Percentiles rank a stretch among this genome's conserved stretches.
Conservation (phyloP, 2,888 invertebrate species). For the Coleophora flavipennella region DNA sequence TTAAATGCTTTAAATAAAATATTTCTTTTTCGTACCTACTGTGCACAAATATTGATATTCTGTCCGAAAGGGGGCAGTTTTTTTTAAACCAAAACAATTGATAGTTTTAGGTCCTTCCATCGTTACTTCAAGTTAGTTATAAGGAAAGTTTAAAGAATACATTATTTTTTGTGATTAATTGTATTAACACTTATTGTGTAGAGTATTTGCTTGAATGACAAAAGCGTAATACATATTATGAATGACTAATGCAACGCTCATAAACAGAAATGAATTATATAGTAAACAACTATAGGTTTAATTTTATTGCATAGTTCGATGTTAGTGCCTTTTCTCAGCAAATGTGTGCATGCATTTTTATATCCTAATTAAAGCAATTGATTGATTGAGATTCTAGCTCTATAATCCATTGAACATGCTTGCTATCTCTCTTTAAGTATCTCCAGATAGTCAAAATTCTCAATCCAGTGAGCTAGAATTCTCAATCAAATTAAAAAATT, state of each 20-base stretch:
- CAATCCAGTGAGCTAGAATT: too few species aligned
- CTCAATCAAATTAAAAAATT: not conserved
- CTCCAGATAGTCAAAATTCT: too few species aligned
- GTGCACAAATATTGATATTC: conserved; percentile 40
- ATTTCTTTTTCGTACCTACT: conserved; percentile 13
- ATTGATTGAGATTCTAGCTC: not conserved
- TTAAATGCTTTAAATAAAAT: conserved; percentile 9
- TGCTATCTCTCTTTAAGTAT: too few species aligned
- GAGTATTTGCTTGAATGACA: not conserved
- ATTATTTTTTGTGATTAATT: conserved; percentile 27
- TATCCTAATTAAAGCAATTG: conserved; percentile 22
- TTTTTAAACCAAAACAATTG: conserved; percentile 38
- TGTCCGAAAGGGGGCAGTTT: conserved; percentile 20
- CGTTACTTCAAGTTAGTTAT: conserved; percentile 43
- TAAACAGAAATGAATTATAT: conserved; percentile 10
- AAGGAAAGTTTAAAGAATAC: conserved; percentile 24
- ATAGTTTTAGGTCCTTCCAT: conserved; percentile 46
- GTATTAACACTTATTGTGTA: conserved; percentile 5
- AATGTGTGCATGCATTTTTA: conserved; percentile 37
- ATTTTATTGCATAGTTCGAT: conserved; percentile 18
- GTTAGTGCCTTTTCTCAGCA: conserved; percentile 41
- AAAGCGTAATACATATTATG: conserved; percentile 9
- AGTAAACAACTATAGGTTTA: conserved; percentile 22
- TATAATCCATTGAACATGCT: too few species aligned
- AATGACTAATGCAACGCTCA: conserved; percentile 14